Evolutionary conservation across 2,888 invertebrate species (phyloP), one percentile per base, ranked within the genome.

Genomic region (Eulithis testata): DNA sequence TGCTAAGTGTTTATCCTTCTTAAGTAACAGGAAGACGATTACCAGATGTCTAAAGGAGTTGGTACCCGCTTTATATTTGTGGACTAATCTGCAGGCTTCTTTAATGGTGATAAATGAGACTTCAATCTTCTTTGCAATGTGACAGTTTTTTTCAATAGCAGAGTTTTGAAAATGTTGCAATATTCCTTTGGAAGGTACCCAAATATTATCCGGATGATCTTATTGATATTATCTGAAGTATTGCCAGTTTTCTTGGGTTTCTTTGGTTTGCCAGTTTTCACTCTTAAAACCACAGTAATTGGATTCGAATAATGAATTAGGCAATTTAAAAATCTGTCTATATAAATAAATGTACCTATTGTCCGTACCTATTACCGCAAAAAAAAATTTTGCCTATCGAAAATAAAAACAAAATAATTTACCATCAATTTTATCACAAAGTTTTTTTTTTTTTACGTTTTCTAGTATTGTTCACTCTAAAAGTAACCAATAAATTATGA

Each of bases 101-200:
- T 55, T 66, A 66, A 66, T 66, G 63, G 55, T 63, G 66, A 66
- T 66, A 62, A 63, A 66, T 56, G 62, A 66, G 63, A 43, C 55
- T 56, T 51, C 66, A 59, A 65, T 63, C 62, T 68, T 57, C 21
- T 54, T 57, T 53, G 56, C 53, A 40, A 62, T 43, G 37, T 40
- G 62, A 62, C 54, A 54, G 56, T 52, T 57, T 51, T 37, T 55
- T 55, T 55, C 40, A 55, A 40, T 53, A 37, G 53, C 11, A 14
- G 14, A 14, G 31, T 49, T 49, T 36, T 31, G 44, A 53, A 54
- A 58, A 51, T 45, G 8, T 6, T 27, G 11, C 37, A n/a, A 40
- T 8, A 49, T 47, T 37, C 21, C 21, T 49, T 37, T 47, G 11
- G n/a, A 49, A 11, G 27, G 47, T 44, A 44, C 4, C 2, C 9